phyloP scores from a whole-genome alignment of 2,113 vertebrate species.

The Leptosomus discolor region DNA sequence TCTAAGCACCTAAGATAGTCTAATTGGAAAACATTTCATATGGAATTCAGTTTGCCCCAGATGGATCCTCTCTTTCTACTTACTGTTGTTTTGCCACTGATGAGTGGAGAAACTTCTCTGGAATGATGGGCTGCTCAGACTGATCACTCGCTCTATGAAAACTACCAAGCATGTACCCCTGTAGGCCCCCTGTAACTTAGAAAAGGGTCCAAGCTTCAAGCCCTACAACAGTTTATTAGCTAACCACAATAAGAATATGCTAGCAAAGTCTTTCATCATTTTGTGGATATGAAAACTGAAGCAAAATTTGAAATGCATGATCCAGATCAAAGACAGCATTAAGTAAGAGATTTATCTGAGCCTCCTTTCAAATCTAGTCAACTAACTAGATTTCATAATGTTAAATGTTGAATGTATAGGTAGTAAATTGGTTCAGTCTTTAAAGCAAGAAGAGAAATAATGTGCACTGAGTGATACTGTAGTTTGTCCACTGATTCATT shows the following conservation, averaged over 20 bases:
- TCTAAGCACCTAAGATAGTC: background rate
- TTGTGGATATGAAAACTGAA: background rate
- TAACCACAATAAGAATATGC: background rate
- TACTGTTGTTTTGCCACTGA: fast-evolving
- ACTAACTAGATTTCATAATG: background rate
- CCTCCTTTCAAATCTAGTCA: background rate
- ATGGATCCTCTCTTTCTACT: background rate
- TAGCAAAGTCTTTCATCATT: background rate
- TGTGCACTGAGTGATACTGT: background rate
- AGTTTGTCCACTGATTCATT: background rate
- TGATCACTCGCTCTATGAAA: background rate
- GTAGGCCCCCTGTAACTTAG: background rate
- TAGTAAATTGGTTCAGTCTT: background rate
- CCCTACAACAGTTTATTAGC: background rate
- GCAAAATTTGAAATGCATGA: background rate
- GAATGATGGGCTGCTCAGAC: background rate
- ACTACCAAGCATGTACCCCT: background rate
- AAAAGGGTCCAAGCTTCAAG: background rate
- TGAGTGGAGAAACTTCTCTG: background rate
- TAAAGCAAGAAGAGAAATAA: background rate
- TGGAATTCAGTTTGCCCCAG: background rate
- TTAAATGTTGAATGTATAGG: background rate
- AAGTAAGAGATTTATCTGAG: background rate
- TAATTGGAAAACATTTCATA: fast-evolving
- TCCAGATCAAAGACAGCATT: background rate